Percentiles rank a stretch among this genome's conserved stretches.
Evolutionary conservation across 2,888 invertebrate species (phyloP).

Genomic region (Alloplasta piceator): DNA sequence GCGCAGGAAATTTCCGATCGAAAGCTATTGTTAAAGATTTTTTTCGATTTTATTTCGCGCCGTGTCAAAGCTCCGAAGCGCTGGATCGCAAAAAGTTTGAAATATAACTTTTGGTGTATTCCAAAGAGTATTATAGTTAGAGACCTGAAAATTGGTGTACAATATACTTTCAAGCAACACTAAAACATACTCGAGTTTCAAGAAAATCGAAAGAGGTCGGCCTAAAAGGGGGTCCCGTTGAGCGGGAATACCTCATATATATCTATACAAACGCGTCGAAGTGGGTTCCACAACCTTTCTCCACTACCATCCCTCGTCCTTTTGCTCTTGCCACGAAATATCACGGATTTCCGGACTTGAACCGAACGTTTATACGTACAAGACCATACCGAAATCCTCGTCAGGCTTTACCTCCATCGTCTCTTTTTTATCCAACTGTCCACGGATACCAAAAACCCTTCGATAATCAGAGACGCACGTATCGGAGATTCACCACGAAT

Average conservation of each 20-base stretch:
- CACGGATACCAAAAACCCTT: slow-evolving; percentile 12
- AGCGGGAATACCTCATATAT: slow-evolving; percentile 9
- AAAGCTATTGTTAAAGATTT: no score
- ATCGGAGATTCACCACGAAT: slow-evolving; percentile 35
- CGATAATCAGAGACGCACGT: slow-evolving; percentile 35
- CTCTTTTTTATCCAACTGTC: background rate
- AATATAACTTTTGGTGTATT: no score
- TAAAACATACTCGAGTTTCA: no score
- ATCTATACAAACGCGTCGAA: slow-evolving; percentile 49
- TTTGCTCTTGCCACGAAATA: slow-evolving; percentile 41
- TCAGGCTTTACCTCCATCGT: slow-evolving; percentile 8
- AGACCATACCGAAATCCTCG: slow-evolving; percentile 37
- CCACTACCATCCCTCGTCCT: slow-evolving; percentile 16
- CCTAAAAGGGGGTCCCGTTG: no score
- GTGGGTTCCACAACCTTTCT: slow-evolving; percentile 29
- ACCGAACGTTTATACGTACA: slow-evolving; percentile 33
- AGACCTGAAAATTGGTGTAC: no score
- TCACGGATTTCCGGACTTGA: slow-evolving; percentile 56
- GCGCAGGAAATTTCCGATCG: no score
- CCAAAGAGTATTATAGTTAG: no score
- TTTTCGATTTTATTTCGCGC: no score
- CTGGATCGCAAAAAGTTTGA: no score
- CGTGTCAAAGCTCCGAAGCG: no score
- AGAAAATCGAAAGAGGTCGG: no score
- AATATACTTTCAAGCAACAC: no score